A percentile compares a stretch with the other conserved stretches of the same genome.
Evolutionary conservation across 2,113 vertebrate species (phyloP).

Genomic region (Lanius ludovicianus): DNA sequence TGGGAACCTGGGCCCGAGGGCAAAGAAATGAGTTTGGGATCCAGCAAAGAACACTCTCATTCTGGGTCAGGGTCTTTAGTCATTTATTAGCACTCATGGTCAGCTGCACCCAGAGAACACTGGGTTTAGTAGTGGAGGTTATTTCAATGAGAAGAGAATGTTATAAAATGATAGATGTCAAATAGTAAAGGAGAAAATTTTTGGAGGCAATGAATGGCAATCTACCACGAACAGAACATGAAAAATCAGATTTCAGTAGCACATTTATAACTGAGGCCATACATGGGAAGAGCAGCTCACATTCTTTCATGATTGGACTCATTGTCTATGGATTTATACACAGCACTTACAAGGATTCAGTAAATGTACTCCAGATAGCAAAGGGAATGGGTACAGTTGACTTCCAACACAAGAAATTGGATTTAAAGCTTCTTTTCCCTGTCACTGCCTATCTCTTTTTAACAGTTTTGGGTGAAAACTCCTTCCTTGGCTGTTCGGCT

Average conservation of each 20-base stretch:
- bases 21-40: conserved; percentile 32
- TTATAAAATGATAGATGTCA: neutral
- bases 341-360: neutral
- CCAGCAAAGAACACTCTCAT: neutral
- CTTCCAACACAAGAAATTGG: neutral
- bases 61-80: neutral
- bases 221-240: neutral
- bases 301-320: neutral
- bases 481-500: neutral
- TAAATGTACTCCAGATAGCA: neutral
- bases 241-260: neutral
- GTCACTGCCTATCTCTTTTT: neutral
- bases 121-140: neutral
- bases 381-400: neutral
- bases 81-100: neutral
- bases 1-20: conserved; percentile 35
- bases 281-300: neutral
- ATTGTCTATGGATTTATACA: neutral
- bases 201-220: neutral
- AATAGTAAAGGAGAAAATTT: neutral
- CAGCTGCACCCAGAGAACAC: neutral
- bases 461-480: neutral
- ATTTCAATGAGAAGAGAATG: neutral
- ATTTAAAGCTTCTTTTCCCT: neutral
- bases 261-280: neutral